These are phyloP conservation scores for Echinometra lucunter DNA, from an alignment of 53 echinoderm and acorn worm genomes.

Conservation along the genomic window DNA sequence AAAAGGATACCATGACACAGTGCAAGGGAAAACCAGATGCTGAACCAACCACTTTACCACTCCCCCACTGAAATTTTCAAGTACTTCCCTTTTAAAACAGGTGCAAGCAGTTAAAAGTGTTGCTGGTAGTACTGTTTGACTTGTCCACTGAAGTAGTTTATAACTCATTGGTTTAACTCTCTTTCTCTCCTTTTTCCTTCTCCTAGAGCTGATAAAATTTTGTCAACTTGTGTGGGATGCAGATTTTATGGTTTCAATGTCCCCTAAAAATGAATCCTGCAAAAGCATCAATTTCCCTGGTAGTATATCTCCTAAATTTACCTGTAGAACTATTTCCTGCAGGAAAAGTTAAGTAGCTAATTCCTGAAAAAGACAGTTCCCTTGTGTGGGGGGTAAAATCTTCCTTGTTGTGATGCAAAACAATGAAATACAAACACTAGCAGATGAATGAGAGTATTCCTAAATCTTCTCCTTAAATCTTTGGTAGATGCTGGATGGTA, in stretches of 20 bases:
- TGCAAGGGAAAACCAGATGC: neutral
- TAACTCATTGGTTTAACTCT: neutral
- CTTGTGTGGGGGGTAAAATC: neutral
- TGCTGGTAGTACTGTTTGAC: neutral
- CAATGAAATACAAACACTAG: neutral
- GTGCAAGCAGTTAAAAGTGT: neutral
- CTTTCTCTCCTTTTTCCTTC: too few species aligned
- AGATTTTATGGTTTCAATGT: neutral
- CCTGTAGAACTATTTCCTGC: neutral
- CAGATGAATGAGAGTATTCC: neutral
- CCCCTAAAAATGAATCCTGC: neutral
- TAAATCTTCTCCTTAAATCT: neutral
- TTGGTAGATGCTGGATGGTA: neutral
- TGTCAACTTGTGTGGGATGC: conserved; percentile 18
- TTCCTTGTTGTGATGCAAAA: neutral
- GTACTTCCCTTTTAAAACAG: conserved; percentile 12
- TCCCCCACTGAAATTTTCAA: neutral
- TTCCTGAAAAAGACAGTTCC: neutral
- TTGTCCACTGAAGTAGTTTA: neutral
- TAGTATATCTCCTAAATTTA: neutral
- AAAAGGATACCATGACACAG: neutral
- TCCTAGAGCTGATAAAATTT: neutral
- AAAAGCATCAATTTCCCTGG: neutral
- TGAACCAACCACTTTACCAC: neutral
- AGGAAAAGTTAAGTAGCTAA: neutral